Conservation (phyloP, 2,113 vertebrate genomes). For the Engystomops pustulosus region DNA sequence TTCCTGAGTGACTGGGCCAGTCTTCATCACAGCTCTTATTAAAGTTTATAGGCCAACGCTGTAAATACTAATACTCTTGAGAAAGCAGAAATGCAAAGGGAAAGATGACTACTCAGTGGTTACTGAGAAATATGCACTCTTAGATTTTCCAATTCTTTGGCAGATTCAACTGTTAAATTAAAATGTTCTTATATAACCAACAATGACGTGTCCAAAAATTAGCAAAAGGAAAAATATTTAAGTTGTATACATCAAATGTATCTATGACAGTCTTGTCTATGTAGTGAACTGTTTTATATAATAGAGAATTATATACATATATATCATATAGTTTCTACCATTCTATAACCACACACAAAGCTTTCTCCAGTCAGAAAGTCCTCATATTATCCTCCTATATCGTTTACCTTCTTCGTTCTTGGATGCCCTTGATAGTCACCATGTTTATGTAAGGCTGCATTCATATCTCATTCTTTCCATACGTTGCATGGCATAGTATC, state of each 20-base stretch:
- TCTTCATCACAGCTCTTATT: constrained; percentile 31
- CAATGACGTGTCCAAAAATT: constrained; percentile 12
- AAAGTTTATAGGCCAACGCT: constrained; percentile 15
- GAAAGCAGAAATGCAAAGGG: background rate
- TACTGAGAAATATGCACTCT: constrained; percentile 19
- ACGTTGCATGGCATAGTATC: too few relatives aligned
- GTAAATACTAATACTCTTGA: constrained; percentile 7
- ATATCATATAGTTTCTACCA: background rate
- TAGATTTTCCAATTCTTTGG: constrained; percentile 48
- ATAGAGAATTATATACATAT: background rate
- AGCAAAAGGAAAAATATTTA: background rate
- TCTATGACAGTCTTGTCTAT: background rate
- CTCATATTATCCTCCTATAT: too few relatives aligned
- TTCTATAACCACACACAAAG: too few relatives aligned
- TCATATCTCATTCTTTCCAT: too few relatives aligned
- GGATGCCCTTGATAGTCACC: too few relatives aligned
- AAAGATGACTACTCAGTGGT: constrained; percentile 35
- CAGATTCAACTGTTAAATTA: constrained; percentile 16
- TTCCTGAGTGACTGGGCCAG: background rate
- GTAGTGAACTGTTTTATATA: background rate
- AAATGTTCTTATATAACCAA: constrained; percentile 17
- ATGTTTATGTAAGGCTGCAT: too few relatives aligned
- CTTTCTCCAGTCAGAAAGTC: too few relatives aligned
- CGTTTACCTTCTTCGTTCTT: too few relatives aligned
- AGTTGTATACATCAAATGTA: background rate